phyloP scores from a whole-genome alignment of 2,888 invertebrate species.

The Callinectes sapidus region DNA sequence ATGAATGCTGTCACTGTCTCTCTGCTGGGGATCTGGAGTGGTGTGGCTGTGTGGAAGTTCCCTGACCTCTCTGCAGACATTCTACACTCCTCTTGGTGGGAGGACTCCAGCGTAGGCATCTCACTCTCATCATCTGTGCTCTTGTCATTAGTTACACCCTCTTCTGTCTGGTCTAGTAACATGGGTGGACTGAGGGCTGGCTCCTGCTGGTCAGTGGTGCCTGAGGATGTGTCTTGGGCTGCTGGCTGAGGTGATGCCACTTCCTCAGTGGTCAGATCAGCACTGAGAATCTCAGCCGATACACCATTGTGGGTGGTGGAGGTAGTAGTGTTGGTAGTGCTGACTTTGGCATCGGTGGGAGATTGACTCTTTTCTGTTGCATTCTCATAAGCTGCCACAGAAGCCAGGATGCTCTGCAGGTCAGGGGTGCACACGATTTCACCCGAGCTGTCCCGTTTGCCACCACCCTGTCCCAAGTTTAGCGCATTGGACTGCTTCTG shows the following conservation, averaged over 20 bases:
- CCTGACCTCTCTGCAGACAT: no score
- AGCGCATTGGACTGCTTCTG: not conserved
- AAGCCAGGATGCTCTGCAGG: constrained; percentile 33
- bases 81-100: not conserved
- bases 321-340: not conserved
- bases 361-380: not conserved
- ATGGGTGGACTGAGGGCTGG: not conserved
- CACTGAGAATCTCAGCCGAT: not conserved
- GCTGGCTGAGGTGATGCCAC: not conserved
- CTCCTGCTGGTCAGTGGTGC: not conserved
- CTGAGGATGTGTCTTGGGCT: not conserved
- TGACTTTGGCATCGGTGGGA: not conserved
- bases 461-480: not conserved
- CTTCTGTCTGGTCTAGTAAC: not conserved
- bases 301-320: not conserved
- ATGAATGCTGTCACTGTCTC: constrained; percentile 25
- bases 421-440: constrained; percentile 41
- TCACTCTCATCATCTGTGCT: not conserved
- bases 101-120: constrained; percentile 3
- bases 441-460: not conserved
- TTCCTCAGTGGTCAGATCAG: not conserved
- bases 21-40: not conserved
- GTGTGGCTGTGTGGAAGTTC: not conserved
- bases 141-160: not conserved
- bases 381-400: constrained; percentile 39